phyloP scores from a whole-genome alignment of 2,797 vertebrate genomes.

The Pogoniulus pusillus region DNA sequence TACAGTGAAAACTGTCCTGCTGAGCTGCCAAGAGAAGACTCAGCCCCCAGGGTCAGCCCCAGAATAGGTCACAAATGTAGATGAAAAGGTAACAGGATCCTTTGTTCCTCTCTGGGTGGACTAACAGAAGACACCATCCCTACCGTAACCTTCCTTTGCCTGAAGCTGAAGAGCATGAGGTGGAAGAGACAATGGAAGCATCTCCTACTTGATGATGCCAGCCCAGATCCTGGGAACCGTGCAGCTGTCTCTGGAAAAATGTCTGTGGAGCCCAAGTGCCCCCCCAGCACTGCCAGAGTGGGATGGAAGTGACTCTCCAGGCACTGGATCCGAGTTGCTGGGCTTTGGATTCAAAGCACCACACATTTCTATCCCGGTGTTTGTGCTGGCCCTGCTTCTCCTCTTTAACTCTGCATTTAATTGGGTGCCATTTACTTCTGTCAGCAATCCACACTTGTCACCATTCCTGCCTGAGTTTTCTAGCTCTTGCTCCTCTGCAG shows the following conservation, averaged over 20 bases:
- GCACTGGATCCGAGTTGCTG: neutral
- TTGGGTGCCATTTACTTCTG: neutral
- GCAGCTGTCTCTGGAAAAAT: neutral
- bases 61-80: neutral
- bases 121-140: neutral
- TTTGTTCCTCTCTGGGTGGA: neutral
- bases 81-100: neutral
- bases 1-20: neutral
- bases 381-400: neutral
- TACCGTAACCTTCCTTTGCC: neutral
- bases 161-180: neutral
- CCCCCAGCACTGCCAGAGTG: neutral
- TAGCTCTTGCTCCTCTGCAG: neutral
- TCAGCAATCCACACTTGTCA: neutral
- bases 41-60: neutral
- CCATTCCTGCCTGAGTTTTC: accelerated
- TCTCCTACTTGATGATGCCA: neutral
- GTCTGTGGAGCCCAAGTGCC: neutral
- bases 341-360: neutral
- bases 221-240: neutral
- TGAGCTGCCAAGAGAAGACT: neutral
- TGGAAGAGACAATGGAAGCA: neutral
- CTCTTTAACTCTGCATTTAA: neutral
- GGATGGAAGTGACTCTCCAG: neutral
- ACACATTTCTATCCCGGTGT: neutral